A percentile compares a stretch with the other conserved stretches of the same genome.
phyloP scores from a whole-genome alignment of 1,140 invertebrate species.

The Cyclina sinensis region DNA sequence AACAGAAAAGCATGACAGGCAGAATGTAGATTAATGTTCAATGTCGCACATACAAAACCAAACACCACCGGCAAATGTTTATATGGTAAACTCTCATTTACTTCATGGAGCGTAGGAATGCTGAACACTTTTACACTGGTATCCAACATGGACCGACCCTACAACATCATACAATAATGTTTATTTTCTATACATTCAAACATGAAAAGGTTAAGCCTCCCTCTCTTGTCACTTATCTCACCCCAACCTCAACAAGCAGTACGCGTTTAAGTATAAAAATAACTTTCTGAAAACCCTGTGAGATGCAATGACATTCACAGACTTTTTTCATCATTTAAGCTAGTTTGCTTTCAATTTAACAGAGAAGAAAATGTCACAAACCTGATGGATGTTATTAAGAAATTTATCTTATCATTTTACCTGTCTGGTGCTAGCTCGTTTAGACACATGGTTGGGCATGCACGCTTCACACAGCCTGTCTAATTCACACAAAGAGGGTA shows the following conservation, averaged over 20 bases:
- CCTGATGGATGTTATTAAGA: too few species aligned
- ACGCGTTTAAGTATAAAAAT: too few species aligned
- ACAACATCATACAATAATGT: too few species aligned
- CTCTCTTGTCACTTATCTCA: too few species aligned
- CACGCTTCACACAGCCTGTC: slow-evolving; percentile 62
- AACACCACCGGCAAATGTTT: slow-evolving; percentile 68
- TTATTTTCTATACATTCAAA: too few species aligned
- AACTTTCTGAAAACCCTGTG: too few species aligned
- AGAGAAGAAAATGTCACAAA: too few species aligned
- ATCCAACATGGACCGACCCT: slow-evolving; percentile 68
- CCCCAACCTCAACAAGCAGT: too few species aligned
- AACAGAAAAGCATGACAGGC: slow-evolving; percentile 61
- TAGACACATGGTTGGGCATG: slow-evolving; percentile 71
- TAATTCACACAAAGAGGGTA: slow-evolving; percentile 48
- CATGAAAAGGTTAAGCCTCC: too few species aligned
- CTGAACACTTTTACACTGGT: slow-evolving; percentile 56
- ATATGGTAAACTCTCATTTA: slow-evolving; percentile 17
- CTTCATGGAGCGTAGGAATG: background rate
- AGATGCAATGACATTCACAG: too few species aligned
- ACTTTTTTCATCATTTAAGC: too few species aligned
- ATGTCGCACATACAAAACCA: slow-evolving; percentile 60
- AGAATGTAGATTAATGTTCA: slow-evolving; percentile 44
- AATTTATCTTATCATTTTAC: slow-evolving; percentile 23
- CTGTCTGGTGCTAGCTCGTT: slow-evolving; percentile 71
- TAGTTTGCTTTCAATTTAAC: too few species aligned